Percentiles rank a stretch among this genome's conserved stretches.
These are phyloP conservation scores for Achatina immaculata DNA, from an alignment of 1,140 invertebrate species.

Conservation along the genomic window DNA sequence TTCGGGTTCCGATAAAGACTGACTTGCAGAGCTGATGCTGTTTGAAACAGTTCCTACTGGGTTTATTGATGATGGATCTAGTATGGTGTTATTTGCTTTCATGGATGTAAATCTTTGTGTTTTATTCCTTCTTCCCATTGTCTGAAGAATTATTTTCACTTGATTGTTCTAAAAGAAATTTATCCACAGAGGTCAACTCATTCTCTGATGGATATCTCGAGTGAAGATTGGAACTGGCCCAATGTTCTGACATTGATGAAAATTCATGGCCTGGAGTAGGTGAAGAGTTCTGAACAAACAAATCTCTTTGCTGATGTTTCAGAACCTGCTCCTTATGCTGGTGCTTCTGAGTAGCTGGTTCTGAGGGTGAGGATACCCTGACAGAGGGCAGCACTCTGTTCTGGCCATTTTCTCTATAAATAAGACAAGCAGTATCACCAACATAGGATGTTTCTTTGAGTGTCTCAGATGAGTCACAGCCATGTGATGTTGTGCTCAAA, in stretches of 20 bases:
- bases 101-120: not conserved
- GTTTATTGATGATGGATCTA: not conserved
- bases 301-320: too few relatives aligned
- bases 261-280: too few relatives aligned
- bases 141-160: not conserved
- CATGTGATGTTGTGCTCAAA: not conserved
- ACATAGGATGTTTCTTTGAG: too few relatives aligned
- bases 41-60: not conserved
- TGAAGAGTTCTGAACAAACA: too few relatives aligned
- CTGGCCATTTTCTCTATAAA: not conserved
- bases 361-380: not conserved
- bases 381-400: not conserved
- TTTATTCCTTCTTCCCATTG: not conserved
- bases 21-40: not conserved
- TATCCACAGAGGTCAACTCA: too few relatives aligned
- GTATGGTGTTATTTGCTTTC: not conserved
- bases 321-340: not conserved
- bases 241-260: too few relatives aligned
- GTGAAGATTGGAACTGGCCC: too few relatives aligned
- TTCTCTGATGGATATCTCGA: too few relatives aligned
- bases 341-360: not conserved
- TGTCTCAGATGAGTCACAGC: too few relatives aligned
- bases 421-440: too few relatives aligned
- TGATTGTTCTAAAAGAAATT: too few relatives aligned
- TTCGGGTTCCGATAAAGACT: not conserved